phyloP scores from a whole-genome alignment of 2,888 invertebrate genomes.

The Lasioglossum leucozonium region DNA sequence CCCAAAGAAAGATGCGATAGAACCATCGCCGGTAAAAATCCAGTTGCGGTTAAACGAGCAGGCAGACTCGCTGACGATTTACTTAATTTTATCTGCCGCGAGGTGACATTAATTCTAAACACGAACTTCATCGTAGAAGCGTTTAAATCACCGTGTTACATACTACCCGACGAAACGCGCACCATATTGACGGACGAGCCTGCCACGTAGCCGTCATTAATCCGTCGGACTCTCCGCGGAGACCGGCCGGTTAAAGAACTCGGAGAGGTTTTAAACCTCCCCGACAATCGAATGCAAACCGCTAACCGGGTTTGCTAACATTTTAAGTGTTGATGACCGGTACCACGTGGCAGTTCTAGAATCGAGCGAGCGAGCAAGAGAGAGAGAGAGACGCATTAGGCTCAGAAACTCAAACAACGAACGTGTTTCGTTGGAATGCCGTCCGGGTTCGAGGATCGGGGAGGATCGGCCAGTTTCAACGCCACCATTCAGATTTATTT shows the following conservation, averaged over 20 bases:
- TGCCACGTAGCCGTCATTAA: background rate
- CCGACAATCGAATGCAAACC: background rate
- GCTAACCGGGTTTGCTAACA: slow-evolving; percentile 4
- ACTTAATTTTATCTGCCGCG: background rate
- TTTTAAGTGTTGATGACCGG: slow-evolving; percentile 15
- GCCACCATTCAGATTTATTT: slow-evolving; percentile 63
- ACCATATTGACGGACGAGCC: background rate
- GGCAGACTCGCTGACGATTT: too few species aligned
- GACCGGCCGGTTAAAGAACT: background rate
- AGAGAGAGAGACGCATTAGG: slow-evolving; percentile 2
- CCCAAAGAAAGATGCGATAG: too few species aligned
- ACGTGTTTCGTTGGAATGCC: slow-evolving; percentile 81
- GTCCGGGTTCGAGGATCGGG: slow-evolving; percentile 59
- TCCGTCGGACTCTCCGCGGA: background rate
- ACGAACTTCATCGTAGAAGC: background rate
- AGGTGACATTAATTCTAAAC: background rate
- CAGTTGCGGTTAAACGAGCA: background rate
- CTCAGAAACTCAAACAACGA: slow-evolving; percentile 74
- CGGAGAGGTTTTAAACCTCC: background rate
- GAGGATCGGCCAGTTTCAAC: slow-evolving; percentile 48
- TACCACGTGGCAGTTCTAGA: slow-evolving; percentile 7
- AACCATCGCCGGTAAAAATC: too few species aligned
- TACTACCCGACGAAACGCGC: background rate
- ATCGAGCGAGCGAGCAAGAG: background rate
- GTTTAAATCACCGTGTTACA: background rate